Evolutionary conservation across 2,797 vertebrate genomes (phyloP).

Genomic region (Paguma larvata): DNA sequence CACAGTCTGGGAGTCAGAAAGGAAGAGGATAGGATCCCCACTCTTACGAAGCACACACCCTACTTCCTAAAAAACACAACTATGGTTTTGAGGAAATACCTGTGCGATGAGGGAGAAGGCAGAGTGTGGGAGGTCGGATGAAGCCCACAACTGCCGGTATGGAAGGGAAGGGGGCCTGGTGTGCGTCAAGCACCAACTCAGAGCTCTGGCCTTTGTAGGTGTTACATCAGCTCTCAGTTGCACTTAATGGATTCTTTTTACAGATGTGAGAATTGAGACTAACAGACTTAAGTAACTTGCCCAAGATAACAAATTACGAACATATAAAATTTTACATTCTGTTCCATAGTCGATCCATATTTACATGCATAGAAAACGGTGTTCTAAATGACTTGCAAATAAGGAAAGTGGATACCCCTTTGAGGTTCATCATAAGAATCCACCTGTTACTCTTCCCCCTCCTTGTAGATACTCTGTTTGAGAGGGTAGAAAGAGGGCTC

Average conservation of each 20-base stretch:
- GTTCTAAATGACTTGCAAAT: background rate
- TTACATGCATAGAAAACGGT: background rate
- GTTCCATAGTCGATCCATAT: background rate
- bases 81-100: background rate
- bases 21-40: no score
- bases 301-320: slow-evolving; percentile 30
- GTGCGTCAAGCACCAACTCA: background rate
- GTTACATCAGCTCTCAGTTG: background rate
- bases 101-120: background rate
- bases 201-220: background rate
- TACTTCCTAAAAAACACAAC: background rate
- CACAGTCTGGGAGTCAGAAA: background rate
- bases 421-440: background rate
- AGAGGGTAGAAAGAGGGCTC: background rate
- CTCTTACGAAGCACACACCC: background rate
- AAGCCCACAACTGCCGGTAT: rapidly evolving
- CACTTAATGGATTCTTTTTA: background rate
- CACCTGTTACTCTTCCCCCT: background rate
- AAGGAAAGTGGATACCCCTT: background rate
- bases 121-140: background rate
- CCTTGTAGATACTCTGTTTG: background rate
- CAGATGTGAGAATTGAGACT: background rate
- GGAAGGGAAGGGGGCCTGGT: background rate
- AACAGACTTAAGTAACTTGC: slow-evolving; percentile 1
- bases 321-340: background rate